phyloP scores from a whole-genome alignment of 2,797 vertebrate genomes.

The Anguilla obscura region DNA sequence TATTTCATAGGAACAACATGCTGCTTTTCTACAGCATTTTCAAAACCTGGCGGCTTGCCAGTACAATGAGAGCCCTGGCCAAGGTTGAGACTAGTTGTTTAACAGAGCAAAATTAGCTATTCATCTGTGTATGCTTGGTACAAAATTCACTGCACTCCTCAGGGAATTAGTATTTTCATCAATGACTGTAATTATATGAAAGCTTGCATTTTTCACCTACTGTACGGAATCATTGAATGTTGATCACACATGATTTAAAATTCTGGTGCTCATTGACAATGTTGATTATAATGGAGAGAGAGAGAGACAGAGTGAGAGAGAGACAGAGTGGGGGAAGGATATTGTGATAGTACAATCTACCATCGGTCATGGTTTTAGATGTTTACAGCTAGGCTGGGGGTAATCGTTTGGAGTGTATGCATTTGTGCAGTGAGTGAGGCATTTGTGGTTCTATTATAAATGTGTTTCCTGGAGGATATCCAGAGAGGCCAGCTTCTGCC shows the following conservation, averaged over 20 bases:
- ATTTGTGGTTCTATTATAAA: neutral
- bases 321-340: neutral
- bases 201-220: neutral
- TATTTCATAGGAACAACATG: neutral
- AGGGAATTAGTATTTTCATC: neutral
- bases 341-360: neutral
- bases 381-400: neutral
- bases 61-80: neutral
- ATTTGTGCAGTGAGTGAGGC: no score
- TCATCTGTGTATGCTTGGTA: neutral
- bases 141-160: neutral
- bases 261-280: neutral
- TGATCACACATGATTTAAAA: neutral
- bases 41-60: neutral
- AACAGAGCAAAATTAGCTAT: neutral
- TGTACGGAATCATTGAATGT: conserved; percentile 3
- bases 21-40: neutral
- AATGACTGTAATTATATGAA: neutral
- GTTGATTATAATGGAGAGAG: neutral
- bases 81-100: neutral
- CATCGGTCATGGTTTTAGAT: neutral
- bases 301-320: neutral
- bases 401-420: neutral
- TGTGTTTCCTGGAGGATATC: neutral
- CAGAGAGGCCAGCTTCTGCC: neutral